Evolutionary conservation across 2,888 invertebrate species (phyloP), one percentile per base, ranked within the genome.

Genomic region (Pachycephus smyrnensis): DNA sequence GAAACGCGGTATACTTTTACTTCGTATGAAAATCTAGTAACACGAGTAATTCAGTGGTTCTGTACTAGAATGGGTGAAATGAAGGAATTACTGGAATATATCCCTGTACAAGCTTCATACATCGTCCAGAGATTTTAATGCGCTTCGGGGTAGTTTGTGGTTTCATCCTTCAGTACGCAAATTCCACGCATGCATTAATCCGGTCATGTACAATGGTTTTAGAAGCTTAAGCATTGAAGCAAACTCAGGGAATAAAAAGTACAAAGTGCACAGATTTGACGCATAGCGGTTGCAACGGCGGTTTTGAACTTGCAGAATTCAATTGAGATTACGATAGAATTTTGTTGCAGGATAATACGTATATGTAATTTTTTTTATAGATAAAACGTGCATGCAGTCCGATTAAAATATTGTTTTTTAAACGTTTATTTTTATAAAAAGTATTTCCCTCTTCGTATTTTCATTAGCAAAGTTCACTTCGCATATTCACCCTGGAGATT

Each of bases 81-180:
- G 23, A 23, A 55, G 23, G 9, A 55, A 55, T 55, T 55, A 55
- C 55, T 55, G 55, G 55, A 55, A 23, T 73, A 55, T 23, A 6
- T 35, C 4, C 35, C 9, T 35, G 35, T 55, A 55, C 55, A 23
- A 55, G 55, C 23, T 23, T 23, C 23, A 23, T 55, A 23, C 23
- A 55, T 55, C 55, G 55, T 55, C 23, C 55, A 71, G 71, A 32
- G 71, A 71, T 32, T 32, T 31, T 71, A 71, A 71, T 71, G 31
- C 31, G 71, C 31, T 71, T 71, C 71, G 71, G 31, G 31, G 31
- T 9, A 71, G 71, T 80, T 74, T 75, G 73, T 80, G 73, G 77
- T 82, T 80, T 80, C 80, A 76, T 79, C 79, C 78, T 77, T 81
- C 80, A 80, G 78, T 78, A 76, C 75, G 71, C 73, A 73, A 15